Percentiles rank a stretch among this genome's conserved stretches.
Conservation (phyloP, 2,888 invertebrate genomes). For the Sarcophaga variegata region DNA sequence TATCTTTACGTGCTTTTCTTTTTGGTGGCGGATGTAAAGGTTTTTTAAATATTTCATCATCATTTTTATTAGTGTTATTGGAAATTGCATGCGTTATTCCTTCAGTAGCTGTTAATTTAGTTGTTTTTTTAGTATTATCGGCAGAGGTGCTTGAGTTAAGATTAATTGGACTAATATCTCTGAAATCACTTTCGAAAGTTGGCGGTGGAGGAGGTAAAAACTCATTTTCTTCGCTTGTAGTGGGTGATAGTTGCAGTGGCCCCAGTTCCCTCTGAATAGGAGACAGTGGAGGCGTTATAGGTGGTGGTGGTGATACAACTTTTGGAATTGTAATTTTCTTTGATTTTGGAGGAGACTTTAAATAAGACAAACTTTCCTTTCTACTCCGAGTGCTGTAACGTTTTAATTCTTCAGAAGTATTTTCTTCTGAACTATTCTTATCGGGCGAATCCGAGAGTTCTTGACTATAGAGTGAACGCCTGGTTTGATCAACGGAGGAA, state of each 20-base stretch:
- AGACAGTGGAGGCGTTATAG: slow-evolving; percentile 6
- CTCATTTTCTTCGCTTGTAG: background rate
- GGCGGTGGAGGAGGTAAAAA: slow-evolving; percentile 48
- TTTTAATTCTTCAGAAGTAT: background rate
- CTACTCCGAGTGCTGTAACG: background rate
- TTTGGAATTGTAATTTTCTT: slow-evolving; percentile 38
- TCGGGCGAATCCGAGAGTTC: slow-evolving; percentile 68
- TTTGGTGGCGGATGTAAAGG: slow-evolving; percentile 64
- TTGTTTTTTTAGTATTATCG: background rate
- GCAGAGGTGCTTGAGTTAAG: background rate
- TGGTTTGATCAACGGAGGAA: slow-evolving; percentile 24
- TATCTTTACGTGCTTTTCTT: background rate
- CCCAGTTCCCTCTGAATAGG: slow-evolving; percentile 15
- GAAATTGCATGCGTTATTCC: background rate
- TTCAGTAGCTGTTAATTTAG: background rate
- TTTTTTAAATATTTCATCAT: slow-evolving; percentile 70
- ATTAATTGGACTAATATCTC: slow-evolving; percentile 1
- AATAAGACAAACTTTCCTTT: slow-evolving; percentile 7
- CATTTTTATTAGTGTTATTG: slow-evolving; percentile 8
- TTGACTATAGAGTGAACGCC: slow-evolving; percentile 71
- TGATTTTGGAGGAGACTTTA: slow-evolving; percentile 45
- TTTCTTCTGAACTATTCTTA: slow-evolving; percentile 22
- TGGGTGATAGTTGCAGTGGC: background rate
- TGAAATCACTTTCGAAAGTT: slow-evolving; percentile 38
- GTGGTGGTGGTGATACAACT: slow-evolving; percentile 67